Evolutionary conservation across 2,888 invertebrate species (phyloP), one percentile per base, ranked within the genome.

Genomic region (Hermodice carunculata): DNA sequence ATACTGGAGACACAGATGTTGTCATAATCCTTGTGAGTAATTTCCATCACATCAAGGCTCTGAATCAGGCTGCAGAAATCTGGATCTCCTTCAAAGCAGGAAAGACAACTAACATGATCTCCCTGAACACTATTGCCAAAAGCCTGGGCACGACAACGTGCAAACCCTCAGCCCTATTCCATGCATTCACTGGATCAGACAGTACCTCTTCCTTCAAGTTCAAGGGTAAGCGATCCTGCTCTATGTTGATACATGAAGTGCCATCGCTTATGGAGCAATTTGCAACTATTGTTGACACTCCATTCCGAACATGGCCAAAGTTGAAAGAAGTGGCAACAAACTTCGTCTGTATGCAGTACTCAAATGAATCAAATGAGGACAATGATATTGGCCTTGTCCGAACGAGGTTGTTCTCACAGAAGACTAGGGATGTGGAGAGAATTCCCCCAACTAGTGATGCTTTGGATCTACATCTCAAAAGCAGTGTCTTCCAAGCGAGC

Each of bases 101-200:
- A 62, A 61, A 61, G 42, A 19, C 8, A 11, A 46, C 46, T 19
- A 46, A 61, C 22, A 66, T 67, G 60, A 66, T 67, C 46, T 48
- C 29, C 48, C 53, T 67, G 22, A 67, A 67, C 51, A 31, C 11
- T 32, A 48, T 67, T 26, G 64, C 63, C 34, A 34, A 40, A 52
- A 49, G 34, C 29, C 28, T 67, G 42, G 67, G 65, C 19, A 28
- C 19, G 40, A 61, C 54, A 66, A 67, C 31, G 46, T 67, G 64
- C 54, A 67, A 67, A 54, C 61, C 48, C 53, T 14, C 67, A 42
- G 53, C 61, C 37, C 60, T 66, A 34, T 66, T 66, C 29, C 61
- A 67, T 51, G 64, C 64, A 22, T 53, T 67, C 64, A 60, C 67
- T 60, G 67, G 67, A 34, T 66, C 59, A 51, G 67, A 67, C 64